phyloP scores from a whole-genome alignment of 2,888 invertebrate genomes.

The Cloeon dipterum region DNA sequence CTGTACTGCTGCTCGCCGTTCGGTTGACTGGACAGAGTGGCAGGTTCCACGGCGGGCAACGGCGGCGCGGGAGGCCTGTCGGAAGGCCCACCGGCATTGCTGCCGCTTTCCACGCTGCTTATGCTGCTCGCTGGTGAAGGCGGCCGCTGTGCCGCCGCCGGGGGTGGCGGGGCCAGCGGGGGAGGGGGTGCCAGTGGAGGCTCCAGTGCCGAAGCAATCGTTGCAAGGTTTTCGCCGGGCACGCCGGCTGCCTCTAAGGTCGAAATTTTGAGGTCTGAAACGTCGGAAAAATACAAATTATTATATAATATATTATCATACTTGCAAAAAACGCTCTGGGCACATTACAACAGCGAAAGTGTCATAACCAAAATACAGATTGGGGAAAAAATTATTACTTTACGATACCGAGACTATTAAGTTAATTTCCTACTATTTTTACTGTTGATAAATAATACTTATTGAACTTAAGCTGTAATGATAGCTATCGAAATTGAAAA shows the following conservation, averaged over 20 bases:
- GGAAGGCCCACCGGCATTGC: slow-evolving; percentile 13
- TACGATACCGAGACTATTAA: too few species aligned
- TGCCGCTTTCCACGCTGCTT: slow-evolving; percentile 4
- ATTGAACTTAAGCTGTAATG: too few species aligned
- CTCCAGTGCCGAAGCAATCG: slow-evolving; percentile 9
- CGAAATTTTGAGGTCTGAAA: background rate
- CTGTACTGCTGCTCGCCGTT: slow-evolving; percentile 64
- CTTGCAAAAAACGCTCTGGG: too few species aligned
- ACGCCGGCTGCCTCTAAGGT: slow-evolving; percentile 6
- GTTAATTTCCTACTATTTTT: too few species aligned
- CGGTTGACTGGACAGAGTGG: slow-evolving; percentile 12
- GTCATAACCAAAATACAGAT: too few species aligned
- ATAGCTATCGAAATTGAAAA: too few species aligned
- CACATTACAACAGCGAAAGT: too few species aligned
- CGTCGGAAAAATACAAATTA: too few species aligned
- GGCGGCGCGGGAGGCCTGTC: slow-evolving; percentile 18
- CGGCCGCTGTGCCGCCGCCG: slow-evolving; percentile 15
- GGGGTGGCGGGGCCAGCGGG: slow-evolving; percentile 14
- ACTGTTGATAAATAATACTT: too few species aligned
- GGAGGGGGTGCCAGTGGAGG: slow-evolving; percentile 5
- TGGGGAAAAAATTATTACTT: too few species aligned
- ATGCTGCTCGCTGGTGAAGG: slow-evolving; percentile 12
- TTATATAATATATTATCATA: too few species aligned
- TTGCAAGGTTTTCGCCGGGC: slow-evolving; percentile 4
- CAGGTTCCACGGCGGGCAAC: slow-evolving; percentile 18